Evolutionary conservation across 2,113 vertebrate species (phyloP), one percentile per base, ranked within the genome.

Genomic region (Cynocephalus volans): DNA sequence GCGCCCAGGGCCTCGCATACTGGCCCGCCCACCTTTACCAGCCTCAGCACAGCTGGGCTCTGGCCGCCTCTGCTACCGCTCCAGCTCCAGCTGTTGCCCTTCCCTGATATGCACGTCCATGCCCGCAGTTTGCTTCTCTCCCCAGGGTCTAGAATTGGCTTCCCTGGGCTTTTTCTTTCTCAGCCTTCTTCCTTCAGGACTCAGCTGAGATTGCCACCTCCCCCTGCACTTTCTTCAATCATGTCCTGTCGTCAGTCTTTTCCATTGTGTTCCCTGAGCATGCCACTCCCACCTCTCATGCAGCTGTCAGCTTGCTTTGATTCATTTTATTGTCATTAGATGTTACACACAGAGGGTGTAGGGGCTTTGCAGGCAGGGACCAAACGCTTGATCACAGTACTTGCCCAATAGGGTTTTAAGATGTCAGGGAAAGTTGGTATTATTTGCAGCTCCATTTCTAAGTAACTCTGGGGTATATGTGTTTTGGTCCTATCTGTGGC

Each of bases 171-270:
- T 36, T 5, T 54, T 85, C 48, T 45, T 82, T 58, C 28, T 45
- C 28, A 14, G 28, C 41, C 77, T 50, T 41, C 70, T 60, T 58
- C 72, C 72, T 50, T 45, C 8, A 17, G 52, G 31, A 76, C 52
- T 48, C 21, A 24, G 69, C 33, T 10, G 0, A 24, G 80, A 52
- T 18, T 11, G 31, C 28, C 52, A 33, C 41, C 6, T 4, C 15
- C 73, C 56, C 64, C 41, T 24, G 11, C 15, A 13, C 72, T n/a
- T n/a, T 5, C 91, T 41, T 26, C 73, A 4, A 3, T 26, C 21
- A 9, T 8, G 10, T 18, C 33, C 24, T 14, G 1, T 33, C 24
- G 0, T 10, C 18, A 23, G 2, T 0, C 28, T 3, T 28, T 3
- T 56, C 58, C 6, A 0, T 62, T 2, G 1, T 62, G 19, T 24